Base-by-base conservation (phyloP, 1,140 invertebrate genomes). In the Trachymyrmex septentrionalis region DNA sequence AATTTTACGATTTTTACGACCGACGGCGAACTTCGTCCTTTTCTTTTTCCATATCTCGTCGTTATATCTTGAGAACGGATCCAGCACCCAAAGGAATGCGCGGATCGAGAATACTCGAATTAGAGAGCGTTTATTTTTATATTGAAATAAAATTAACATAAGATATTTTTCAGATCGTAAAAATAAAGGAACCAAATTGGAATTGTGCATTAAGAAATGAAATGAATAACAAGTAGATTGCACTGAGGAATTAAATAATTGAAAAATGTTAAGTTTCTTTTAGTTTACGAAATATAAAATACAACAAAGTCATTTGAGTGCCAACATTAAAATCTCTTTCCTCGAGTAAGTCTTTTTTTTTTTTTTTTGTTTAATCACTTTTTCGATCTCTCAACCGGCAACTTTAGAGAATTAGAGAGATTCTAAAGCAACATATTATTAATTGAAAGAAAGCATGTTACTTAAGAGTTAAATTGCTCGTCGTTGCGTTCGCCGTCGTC, bases 1-100 rank as follows among this genome's bases (percentile, higher is more conserved):
- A 16, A 63, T 78, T 73, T 30, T 24, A 53, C 12, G 44, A 89
- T 78, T 87, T 89, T 89, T 89, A 89, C 84, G 87, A 89, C 44
- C 21, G 55, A 61, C 69, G 64, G 53, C 30, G 88, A 90, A 66
- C 24, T 72, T 59, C 53, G 57, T 48, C 16, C 34, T 73, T 44
- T 82, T 48, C 67, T 64, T 81, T 73, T 27, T 53, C 57, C 44
- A 16, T 24, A n/a, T 19, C 21, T 9, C 10, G 12, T 44, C 19
- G 24, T 59, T 16, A 21, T 27, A 21, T 75, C 69, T 63, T 34
- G 53, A 24, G 64, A 38, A 55, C 27, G 48, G 9, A n/a, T 38
- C 64, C n/a, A 14, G 21, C 67, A 50, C 21, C 24, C 38, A 57
- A 27, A 71, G 21, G 53, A 81, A 81, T 57, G 64, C 50, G 21